Conservation (phyloP, 2,888 invertebrate species). For the Campoplex nolae region DNA sequence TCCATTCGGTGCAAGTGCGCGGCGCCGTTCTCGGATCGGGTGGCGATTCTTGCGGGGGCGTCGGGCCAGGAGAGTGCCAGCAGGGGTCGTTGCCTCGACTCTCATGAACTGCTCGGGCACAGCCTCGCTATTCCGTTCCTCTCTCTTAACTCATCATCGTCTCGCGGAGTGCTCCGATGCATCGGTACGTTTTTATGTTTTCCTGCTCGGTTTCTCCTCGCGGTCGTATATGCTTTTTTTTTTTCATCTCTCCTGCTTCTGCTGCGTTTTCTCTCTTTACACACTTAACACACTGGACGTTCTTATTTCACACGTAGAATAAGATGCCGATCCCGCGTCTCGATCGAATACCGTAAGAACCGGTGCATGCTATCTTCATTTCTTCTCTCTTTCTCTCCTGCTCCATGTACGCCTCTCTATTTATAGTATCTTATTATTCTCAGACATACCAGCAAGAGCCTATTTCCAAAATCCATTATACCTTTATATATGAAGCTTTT, state of each 20-base stretch:
- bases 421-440: conserved; percentile 62
- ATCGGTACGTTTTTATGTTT: conserved; percentile 11
- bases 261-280: conserved; percentile 14
- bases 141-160: conserved; percentile 14
- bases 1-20: conserved; percentile 82
- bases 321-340: conserved; percentile 24
- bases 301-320: conserved; percentile 9
- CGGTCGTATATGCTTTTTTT: conserved; percentile 12
- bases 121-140: conserved; percentile 69
- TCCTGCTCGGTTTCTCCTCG: neutral
- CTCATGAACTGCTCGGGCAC: conserved; percentile 67
- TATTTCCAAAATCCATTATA: conserved; percentile 15
- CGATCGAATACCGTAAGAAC: conserved; percentile 57
- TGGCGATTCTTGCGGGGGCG: conserved; percentile 74
- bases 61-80: conserved; percentile 76
- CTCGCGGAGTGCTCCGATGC: conserved; percentile 37
- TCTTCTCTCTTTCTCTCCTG: neutral
- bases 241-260: neutral
- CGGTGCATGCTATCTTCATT: conserved; percentile 19
- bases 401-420: neutral
- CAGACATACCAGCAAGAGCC: conserved; percentile 26
- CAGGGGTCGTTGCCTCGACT: conserved; percentile 81
- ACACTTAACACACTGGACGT: conserved; percentile 1
- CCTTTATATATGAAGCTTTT: neutral
- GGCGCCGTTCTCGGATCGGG: conserved; percentile 74